phyloP scores from a whole-genome alignment of 2,113 vertebrate genomes.

The Megaceryle maxima region DNA sequence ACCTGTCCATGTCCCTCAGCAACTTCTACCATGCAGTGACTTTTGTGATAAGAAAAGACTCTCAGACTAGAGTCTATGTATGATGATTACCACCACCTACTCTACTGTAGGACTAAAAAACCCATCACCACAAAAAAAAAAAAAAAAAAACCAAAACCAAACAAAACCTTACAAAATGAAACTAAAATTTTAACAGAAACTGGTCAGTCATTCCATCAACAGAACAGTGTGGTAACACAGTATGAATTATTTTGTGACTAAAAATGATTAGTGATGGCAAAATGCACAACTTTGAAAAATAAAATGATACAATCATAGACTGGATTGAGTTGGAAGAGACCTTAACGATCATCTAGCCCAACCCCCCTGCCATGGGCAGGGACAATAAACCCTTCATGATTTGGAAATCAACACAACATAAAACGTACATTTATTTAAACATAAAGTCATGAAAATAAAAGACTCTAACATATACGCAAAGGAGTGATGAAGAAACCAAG shows the following conservation, averaged over 20 bases:
- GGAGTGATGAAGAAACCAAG: background rate
- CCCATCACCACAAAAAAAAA: background rate
- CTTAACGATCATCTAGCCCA: too few relatives aligned
- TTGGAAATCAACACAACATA: background rate
- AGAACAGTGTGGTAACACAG: background rate
- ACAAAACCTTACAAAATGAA: background rate
- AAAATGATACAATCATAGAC: background rate
- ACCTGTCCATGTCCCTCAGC: background rate
- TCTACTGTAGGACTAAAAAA: background rate
- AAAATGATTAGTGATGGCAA: background rate
- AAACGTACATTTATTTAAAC: background rate
- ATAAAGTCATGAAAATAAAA: background rate
- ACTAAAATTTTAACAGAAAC: background rate
- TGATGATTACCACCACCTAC: background rate
- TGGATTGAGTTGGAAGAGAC: too few relatives aligned
- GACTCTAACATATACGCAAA: background rate
- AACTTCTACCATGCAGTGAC: background rate
- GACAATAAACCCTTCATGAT: background rate
- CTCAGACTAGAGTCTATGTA: background rate
- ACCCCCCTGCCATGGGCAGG: too few relatives aligned
- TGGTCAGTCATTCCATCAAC: background rate
- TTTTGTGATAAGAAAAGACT: constrained; percentile 36
- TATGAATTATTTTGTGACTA: background rate
- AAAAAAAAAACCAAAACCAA: background rate
- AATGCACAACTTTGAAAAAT: background rate